Evolutionary conservation across 2,888 invertebrate genomes (phyloP).

Genomic region (Psylliodes chrysocephalus): DNA sequence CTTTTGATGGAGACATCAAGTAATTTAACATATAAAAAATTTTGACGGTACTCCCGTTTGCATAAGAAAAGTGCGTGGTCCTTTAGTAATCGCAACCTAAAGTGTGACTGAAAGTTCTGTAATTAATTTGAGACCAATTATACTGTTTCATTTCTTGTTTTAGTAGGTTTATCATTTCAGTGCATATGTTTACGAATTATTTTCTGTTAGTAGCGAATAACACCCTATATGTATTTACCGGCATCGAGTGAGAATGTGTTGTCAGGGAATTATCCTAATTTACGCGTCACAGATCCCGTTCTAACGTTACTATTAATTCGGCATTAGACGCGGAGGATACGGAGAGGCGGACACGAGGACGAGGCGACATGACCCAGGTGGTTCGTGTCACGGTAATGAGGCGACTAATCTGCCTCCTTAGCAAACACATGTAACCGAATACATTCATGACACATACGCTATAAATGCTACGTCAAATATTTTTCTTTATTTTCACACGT

Average conservation of each 20-base stretch:
- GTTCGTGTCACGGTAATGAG: constrained; percentile 58
- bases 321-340: constrained; percentile 33
- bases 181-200: too few species aligned
- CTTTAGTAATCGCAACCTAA: too few species aligned
- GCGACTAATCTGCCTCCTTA: constrained; percentile 50
- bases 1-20: too few species aligned
- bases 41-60: too few species aligned
- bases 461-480: constrained; percentile 18
- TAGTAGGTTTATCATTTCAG: too few species aligned
- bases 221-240: too few species aligned
- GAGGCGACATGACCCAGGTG: constrained; percentile 55
- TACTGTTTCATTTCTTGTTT: too few species aligned
- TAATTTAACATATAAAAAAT: too few species aligned
- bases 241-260: constrained; percentile 34
- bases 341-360: constrained; percentile 8
- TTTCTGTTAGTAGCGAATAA: too few species aligned
- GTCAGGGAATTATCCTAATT: constrained; percentile 54
- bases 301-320: constrained; percentile 41
- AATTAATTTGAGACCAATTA: too few species aligned
- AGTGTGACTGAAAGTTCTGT: too few species aligned
- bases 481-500: constrained; percentile 30
- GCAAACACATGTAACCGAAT: constrained; percentile 49
- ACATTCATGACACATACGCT: constrained; percentile 27
- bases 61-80: too few species aligned
- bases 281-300: constrained; percentile 45